A percentile compares a stretch with the other conserved stretches of the same genome.
Evolutionary conservation across 1,140 invertebrate species (phyloP).

Genomic region (Ceratitis capitata): DNA sequence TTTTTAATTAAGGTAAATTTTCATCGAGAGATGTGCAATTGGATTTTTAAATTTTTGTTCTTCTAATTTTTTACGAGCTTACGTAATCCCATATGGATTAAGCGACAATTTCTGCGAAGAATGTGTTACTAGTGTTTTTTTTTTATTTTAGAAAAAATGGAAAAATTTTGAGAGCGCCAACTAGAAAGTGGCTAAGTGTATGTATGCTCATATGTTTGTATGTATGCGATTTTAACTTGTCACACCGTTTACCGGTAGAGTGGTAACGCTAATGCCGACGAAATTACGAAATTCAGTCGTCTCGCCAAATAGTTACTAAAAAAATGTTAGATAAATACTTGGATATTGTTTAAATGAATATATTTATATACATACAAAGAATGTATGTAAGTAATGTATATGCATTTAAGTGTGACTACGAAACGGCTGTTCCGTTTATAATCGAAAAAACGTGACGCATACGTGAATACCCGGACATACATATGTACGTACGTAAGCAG

Average conservation of each 20-base stretch:
- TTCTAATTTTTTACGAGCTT: neutral
- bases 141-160: neutral
- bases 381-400: neutral
- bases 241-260: neutral
- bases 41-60: neutral
- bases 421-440: neutral
- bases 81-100: neutral
- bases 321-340: neutral
- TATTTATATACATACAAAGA: neutral
- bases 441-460: neutral
- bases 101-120: neutral
- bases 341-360: neutral
- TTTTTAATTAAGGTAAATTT: conserved; percentile 25
- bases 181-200: neutral
- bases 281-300: neutral
- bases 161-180: neutral
- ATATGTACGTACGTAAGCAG: neutral
- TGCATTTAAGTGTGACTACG: neutral
- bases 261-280: neutral
- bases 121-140: neutral
- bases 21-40: neutral
- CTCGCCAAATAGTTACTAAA: neutral
- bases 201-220: too few relatives aligned
- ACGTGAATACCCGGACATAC: neutral
- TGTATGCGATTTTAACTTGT: neutral